Evolutionary conservation across 1,140 invertebrate species (phyloP).

Genomic region (Rhopalosiphum padi): DNA sequence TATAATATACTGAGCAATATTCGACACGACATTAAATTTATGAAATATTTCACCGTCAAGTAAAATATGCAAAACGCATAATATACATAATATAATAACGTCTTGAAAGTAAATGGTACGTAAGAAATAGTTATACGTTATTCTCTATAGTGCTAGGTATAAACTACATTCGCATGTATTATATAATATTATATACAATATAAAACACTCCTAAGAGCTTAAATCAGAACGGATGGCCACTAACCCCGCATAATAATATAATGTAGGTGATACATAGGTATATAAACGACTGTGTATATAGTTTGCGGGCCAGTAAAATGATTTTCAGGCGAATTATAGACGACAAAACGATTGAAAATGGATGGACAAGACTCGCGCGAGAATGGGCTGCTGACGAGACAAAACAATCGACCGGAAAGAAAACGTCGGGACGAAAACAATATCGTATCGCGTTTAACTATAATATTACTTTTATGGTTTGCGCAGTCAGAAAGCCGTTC

Average conservation of each 20-base stretch:
- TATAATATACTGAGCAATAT: neutral
- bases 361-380: neutral
- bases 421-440: neutral
- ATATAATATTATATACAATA: neutral
- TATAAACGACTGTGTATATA: neutral
- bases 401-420: neutral
- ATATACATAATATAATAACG: neutral
- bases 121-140: neutral
- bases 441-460: neutral
- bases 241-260: neutral
- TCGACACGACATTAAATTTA: neutral
- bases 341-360: neutral
- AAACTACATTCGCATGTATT: neutral
- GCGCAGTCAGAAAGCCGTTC: neutral
- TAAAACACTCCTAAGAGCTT: neutral
- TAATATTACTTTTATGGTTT: neutral
- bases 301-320: neutral
- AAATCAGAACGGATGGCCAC: neutral
- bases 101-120: neutral
- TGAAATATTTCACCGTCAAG: neutral
- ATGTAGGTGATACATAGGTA: neutral
- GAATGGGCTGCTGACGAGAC: neutral
- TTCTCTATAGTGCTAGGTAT: neutral
- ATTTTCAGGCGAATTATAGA: neutral
- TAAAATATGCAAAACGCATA: neutral